Conservation (phyloP, 2,797 vertebrate species). For the Ambastaia sidthimunki region DNA sequence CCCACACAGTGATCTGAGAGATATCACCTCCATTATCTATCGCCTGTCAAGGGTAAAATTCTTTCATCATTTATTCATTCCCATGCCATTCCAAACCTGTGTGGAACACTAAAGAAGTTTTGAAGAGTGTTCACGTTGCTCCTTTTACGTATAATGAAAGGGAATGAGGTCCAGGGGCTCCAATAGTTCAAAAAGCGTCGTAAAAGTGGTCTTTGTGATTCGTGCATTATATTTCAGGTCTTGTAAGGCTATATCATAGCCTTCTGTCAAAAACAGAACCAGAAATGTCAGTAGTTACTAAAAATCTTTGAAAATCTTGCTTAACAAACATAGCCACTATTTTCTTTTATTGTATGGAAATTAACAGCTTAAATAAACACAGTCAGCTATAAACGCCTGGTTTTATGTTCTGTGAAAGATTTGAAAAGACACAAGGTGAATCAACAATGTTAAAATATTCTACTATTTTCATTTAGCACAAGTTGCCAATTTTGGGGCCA, state of each 20-base stretch:
- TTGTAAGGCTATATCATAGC: neutral
- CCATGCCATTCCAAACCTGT: neutral
- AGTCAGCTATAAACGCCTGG: neutral
- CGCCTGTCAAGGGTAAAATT: slow-evolving; percentile 2
- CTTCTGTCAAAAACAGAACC: neutral
- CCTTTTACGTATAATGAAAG: neutral
- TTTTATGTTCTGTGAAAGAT: neutral
- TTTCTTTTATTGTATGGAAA: neutral
- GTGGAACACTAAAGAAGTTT: neutral
- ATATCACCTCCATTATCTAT: neutral
- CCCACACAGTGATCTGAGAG: neutral
- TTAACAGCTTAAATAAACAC: neutral
- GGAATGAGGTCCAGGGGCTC: neutral
- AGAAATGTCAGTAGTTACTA: neutral
- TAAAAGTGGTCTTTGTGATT: neutral
- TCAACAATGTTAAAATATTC: neutral
- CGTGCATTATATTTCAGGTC: neutral
- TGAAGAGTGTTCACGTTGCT: neutral
- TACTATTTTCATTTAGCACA: neutral
- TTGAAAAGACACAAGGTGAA: neutral
- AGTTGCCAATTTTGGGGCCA: neutral
- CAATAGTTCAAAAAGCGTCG: neutral
- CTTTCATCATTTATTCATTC: neutral
- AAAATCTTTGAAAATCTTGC: neutral
- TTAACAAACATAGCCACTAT: no score